These are phyloP conservation scores for Bryconaethiops microstoma DNA, from an alignment of 2,797 vertebrate species.

Conservation along the genomic window DNA sequence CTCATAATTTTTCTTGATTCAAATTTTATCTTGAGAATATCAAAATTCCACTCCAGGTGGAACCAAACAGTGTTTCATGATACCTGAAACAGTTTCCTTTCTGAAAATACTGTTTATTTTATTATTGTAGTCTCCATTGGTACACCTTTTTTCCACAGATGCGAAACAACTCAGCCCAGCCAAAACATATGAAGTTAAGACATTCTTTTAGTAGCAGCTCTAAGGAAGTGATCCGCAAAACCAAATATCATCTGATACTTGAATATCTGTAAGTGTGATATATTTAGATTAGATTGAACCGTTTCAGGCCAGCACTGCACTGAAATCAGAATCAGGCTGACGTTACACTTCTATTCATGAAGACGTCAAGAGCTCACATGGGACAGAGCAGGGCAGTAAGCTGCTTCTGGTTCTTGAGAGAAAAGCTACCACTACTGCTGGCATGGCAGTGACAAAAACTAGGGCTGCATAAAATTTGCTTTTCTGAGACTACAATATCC, in stretches of 20 bases:
- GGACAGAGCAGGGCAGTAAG: no score
- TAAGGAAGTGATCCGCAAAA: no score
- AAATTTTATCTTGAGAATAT: no score
- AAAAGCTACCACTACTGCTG: background rate
- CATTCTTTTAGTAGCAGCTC: no score
- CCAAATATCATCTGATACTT: background rate
- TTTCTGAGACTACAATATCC: no score
- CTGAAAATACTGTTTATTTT: background rate
- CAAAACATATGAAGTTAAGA: no score
- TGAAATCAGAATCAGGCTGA: background rate
- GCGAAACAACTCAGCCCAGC: no score
- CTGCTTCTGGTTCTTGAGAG: background rate
- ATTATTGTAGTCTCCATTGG: background rate
- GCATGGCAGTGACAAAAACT: background rate
- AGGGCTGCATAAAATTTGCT: background rate
- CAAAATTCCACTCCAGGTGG: no score
- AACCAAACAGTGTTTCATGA: no score
- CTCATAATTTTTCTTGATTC: no score
- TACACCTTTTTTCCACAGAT: background rate
- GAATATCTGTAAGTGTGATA: no score
- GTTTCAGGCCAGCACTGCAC: background rate
- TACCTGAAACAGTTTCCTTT: background rate
- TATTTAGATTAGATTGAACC: no score
- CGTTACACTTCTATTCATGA: background rate
- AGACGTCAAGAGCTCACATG: background rate